Conservation (phyloP, 2,113 vertebrate species). For the Oreochromis tanganicae region DNA sequence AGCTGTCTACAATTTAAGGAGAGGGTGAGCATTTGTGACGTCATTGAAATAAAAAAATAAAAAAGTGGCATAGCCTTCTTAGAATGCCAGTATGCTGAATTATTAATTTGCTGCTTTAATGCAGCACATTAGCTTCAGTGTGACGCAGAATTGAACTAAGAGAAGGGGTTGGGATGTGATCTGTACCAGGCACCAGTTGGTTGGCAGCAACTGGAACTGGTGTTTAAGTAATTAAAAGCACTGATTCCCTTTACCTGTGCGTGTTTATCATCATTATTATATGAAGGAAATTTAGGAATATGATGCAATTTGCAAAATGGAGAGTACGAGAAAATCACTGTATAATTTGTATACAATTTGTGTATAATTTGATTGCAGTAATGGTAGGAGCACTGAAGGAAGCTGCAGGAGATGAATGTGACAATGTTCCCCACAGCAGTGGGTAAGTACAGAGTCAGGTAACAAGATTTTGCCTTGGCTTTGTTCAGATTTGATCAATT, state of each 20-base stretch:
- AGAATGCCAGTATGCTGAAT: not conserved
- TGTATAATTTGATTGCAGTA: not conserved
- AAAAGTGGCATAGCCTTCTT: not conserved
- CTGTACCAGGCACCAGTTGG: not conserved
- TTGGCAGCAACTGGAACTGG: not conserved
- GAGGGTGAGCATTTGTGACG: fast-evolving
- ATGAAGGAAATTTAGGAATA: not conserved
- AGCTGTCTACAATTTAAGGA: not conserved
- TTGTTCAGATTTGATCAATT: not conserved
- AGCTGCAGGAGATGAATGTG: not conserved
- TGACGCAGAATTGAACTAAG: not conserved
- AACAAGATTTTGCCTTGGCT: not conserved
- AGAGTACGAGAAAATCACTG: not conserved
- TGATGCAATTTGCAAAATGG: not conserved
- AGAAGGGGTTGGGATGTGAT: not conserved
- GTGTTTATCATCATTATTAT: not conserved
- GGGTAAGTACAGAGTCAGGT: not conserved
- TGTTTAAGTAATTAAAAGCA: not conserved
- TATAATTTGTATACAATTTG: no score
- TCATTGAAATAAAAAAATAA: not conserved
- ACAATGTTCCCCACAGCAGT: not conserved
- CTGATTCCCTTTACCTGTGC: not conserved
- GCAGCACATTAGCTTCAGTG: not conserved
- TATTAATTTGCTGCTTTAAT: not conserved
- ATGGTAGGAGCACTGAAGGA: not conserved